These are phyloP conservation scores for Cabera pusaria DNA, from an alignment of 2,888 invertebrate species.

Conservation along the genomic window DNA sequence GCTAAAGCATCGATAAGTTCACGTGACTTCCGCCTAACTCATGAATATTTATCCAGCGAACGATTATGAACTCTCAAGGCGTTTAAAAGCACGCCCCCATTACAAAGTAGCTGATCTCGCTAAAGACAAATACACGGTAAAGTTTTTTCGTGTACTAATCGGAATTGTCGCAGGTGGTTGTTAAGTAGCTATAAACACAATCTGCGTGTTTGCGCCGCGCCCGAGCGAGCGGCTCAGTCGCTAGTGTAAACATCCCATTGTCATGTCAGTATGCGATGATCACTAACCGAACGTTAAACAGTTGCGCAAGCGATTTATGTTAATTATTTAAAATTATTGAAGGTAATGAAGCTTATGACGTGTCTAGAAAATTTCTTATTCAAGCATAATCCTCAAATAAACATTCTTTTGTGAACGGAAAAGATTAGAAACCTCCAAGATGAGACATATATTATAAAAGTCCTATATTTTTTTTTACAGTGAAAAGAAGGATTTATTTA, in stretches of 20 bases:
- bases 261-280: constrained; percentile 53
- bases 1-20: constrained; percentile 11
- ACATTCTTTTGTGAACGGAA: too few species aligned
- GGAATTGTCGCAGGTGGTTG: constrained; percentile 74
- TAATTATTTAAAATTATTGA: constrained; percentile 27
- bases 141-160: constrained; percentile 77
- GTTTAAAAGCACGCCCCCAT: constrained; percentile 37
- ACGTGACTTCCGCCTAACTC: constrained; percentile 13
- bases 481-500: too few species aligned
- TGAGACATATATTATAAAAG: too few species aligned
- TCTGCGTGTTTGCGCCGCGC: constrained; percentile 71
- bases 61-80: constrained; percentile 18
- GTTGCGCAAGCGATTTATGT: constrained; percentile 56
- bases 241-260: constrained; percentile 64
- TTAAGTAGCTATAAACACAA: constrained; percentile 83
- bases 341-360: too few species aligned
- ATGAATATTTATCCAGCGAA: constrained; percentile 14
- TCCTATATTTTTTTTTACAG: too few species aligned
- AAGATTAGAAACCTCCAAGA: too few species aligned
- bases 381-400: too few species aligned
- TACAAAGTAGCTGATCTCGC: constrained; percentile 72
- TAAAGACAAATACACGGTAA: constrained; percentile 64
- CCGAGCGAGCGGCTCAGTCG: constrained; percentile 59
- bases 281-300: constrained; percentile 71
- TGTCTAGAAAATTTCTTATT: too few species aligned